Evolutionary conservation across 2,797 vertebrate species (phyloP).

Genomic region (Microhierax caerulescens): DNA sequence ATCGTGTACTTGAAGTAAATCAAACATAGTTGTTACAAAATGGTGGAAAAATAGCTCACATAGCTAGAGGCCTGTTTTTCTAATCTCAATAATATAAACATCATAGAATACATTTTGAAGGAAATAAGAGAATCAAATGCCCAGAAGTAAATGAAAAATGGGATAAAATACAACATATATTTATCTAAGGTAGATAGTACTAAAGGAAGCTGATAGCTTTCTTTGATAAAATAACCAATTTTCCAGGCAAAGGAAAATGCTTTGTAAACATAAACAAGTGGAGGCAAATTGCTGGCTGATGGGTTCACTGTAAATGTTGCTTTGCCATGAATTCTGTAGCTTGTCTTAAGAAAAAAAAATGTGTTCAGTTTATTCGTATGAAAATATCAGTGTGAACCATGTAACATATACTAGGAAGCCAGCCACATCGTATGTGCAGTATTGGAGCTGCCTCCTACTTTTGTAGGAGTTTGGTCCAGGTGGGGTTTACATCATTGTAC

Average conservation of each 20-base stretch:
- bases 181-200: slow-evolving; percentile 23
- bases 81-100: background rate
- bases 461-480: background rate
- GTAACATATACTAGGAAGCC: background rate
- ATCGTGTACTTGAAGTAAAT: background rate
- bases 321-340: background rate
- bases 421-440: accelerated
- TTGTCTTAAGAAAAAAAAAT: background rate
- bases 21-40: background rate
- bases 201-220: slow-evolving; percentile 19
- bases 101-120: background rate
- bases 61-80: background rate
- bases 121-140: slow-evolving; percentile 7
- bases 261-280: slow-evolving; percentile 35
- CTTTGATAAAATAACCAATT: slow-evolving; percentile 42
- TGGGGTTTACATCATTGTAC: background rate
- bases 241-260: slow-evolving; percentile 27
- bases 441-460: background rate
- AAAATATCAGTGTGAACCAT: background rate
- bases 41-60: accelerated
- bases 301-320: background rate
- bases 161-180: background rate
- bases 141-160: slow-evolving; percentile 16
- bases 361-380: background rate
- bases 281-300: slow-evolving; percentile 2